Base-by-base conservation (phyloP, 2,113 vertebrate species). In the Puma concolor region DNA sequence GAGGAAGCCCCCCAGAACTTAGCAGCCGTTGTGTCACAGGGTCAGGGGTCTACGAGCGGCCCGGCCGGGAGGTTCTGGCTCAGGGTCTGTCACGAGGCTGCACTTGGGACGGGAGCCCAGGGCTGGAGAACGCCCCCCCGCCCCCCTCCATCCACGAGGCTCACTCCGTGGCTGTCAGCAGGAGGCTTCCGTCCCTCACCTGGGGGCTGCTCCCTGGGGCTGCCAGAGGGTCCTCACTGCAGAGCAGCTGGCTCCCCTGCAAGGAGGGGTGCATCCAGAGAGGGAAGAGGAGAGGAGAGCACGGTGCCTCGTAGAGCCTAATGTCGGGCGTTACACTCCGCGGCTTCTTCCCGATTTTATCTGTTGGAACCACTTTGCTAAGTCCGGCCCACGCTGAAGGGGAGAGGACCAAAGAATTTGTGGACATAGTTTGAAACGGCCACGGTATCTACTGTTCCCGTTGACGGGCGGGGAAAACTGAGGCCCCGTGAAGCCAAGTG, bases 61-160 rank as follows among this genome's bases (percentile, higher is more conserved):
- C 44, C 27, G 9, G 31, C 69, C 33, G 60, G 44, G 69, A 21
- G 17, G 27, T 44, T 84, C 38, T 87, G 87, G 76, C 31, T 31
- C 23, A 80, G 16, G 31, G 41, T 12, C 21, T 17, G 63, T 31
- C 9, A 1, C 3, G 31, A 48, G 44, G 84, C 31, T 29, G 44
- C 27, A 25, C 29, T 69, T 41, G 31, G 19, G 33, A 19, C 57
- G 71, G 27, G 17, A 17, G 23, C 36, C 36, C 36, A 21, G 80
- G 94, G 57, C 66, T 86, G 21, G 29, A 27, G 33, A 50, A 17
- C n/a, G n/a, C 6, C 4, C 21, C 17, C 1, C 7, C 41, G 1
- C 41, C 41, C 6, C 7, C 41, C 41, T 9, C 44, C 31, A 52
- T 71, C n/a, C 15, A 2, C 0, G 0, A 31, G 83, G 72, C 19